phyloP scores from a whole-genome alignment of 2,113 vertebrate species.

The Microtus oregoni region DNA sequence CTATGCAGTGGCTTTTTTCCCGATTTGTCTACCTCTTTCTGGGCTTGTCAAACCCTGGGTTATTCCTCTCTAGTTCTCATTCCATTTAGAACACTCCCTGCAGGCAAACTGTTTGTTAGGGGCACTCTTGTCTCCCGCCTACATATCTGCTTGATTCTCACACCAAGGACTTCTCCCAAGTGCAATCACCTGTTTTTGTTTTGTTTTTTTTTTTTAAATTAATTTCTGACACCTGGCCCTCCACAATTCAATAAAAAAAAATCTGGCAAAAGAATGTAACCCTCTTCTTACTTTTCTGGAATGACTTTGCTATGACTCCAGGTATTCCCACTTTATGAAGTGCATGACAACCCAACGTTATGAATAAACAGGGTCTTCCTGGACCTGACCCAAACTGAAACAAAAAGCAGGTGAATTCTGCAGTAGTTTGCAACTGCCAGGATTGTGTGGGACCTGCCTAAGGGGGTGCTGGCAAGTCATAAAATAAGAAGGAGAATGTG shows the following conservation, averaged over 20 bases:
- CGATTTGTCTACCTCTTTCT: neutral
- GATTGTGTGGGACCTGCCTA: neutral
- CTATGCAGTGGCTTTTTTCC: neutral
- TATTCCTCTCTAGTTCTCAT: neutral
- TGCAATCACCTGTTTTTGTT: neutral
- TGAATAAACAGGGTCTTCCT: neutral
- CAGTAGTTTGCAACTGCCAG: neutral
- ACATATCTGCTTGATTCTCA: neutral
- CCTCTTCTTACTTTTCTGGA: neutral
- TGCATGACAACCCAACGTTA: neutral
- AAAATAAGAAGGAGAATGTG: neutral
- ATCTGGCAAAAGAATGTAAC: neutral
- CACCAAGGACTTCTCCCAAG: neutral
- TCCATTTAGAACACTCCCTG: neutral
- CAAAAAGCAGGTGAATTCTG: neutral
- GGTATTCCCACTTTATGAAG: neutral
- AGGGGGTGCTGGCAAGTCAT: neutral
- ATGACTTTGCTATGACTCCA: neutral
- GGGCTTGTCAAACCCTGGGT: neutral
- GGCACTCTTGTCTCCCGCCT: neutral
- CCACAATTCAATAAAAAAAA: neutral
- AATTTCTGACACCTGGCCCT: neutral
- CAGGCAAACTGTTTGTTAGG: neutral
- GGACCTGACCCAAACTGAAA: conserved; percentile 1
- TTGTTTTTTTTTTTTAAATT: neutral